Base-by-base conservation (phyloP, 2,797 vertebrate species). In the Peromyscus eremicus region DNA sequence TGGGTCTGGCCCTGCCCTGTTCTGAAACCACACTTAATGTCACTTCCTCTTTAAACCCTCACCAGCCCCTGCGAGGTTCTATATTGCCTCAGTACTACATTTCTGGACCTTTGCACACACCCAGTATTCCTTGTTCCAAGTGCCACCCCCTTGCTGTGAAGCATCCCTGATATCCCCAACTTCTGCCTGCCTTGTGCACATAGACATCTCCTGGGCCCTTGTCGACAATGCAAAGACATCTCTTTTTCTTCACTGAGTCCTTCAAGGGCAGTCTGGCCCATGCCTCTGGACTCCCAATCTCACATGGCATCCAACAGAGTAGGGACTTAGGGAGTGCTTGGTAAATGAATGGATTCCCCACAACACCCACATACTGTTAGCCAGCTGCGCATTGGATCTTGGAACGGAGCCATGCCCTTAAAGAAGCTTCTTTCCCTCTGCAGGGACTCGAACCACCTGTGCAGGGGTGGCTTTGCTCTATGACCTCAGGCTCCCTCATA, bases 141-240 rank as follows among this genome's bases (percentile, higher is more conserved):
- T 2, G n/a, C 57, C 27, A 46, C 34, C 73, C 25, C 12, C 4
- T 16, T 9, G n/a, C 25, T 13, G 27, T 64, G 71, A 49, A n/a
- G 21, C 2, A 14, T 21, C 49, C 23, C 21, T 7, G 43, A 27
- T 21, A 4, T 3, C 43, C 29, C 19, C 21, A 16, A 6, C 11
- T 9, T 40, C 40, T 52, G 4, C n/a, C 5, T 60, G 49, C 37
- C 16, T 57, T 27, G 1, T 2, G 46, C 29, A 8, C 57, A 49
- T 66, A 3, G 4, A 4, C 34, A 9, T 32, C 37, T 34, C 57
- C 14, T 37, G 16, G 1, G 29, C 21, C 27, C 73, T 43, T 1
- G 0, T 2, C 6, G 29, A 14, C 23, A 40, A 2, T 0, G 19
- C 14, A 17, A 17, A 5, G 19, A 3, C 0, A 19, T 14, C 21